phyloP scores from a whole-genome alignment of 2,113 vertebrate genomes.

The Sebastes fasciatus region DNA sequence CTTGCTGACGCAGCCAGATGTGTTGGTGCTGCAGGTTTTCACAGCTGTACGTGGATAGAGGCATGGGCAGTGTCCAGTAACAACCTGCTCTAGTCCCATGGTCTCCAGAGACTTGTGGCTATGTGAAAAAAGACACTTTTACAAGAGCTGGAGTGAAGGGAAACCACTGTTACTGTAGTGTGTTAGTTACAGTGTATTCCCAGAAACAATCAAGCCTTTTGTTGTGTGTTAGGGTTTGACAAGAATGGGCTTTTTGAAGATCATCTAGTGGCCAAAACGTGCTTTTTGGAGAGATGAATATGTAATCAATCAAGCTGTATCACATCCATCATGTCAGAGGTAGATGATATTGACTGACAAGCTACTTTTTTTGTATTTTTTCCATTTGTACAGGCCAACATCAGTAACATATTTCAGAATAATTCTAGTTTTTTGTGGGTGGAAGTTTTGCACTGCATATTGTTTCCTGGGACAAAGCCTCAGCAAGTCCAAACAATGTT shows the following conservation, averaged over 20 bases:
- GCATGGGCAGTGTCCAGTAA: constrained; percentile 62
- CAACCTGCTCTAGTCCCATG: constrained; percentile 49
- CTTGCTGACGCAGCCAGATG: constrained; percentile 52
- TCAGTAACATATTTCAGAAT: neutral
- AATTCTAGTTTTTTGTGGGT: neutral
- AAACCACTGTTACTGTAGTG: constrained; percentile 22
- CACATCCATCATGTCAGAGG: neutral
- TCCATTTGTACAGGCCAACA: neutral
- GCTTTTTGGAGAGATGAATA: neutral
- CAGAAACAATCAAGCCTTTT: constrained; percentile 8
- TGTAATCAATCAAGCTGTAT: neutral
- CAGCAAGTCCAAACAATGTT: neutral
- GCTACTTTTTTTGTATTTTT: neutral
- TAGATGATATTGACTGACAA: neutral
- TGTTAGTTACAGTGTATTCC: neutral
- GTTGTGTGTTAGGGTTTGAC: neutral
- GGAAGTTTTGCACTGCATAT: neutral
- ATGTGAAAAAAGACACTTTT: constrained; percentile 24
- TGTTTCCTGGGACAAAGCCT: neutral
- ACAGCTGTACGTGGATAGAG: constrained; percentile 62
- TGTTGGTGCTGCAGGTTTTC: constrained; percentile 61
- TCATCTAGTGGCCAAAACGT: neutral
- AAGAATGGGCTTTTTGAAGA: neutral
- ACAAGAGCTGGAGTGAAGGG: neutral
- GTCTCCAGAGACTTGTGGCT: constrained; percentile 15